Evolutionary conservation across 2,113 vertebrate genomes (phyloP), one percentile per base, ranked within the genome.

Genomic region (Tenrec ecaudatus): DNA sequence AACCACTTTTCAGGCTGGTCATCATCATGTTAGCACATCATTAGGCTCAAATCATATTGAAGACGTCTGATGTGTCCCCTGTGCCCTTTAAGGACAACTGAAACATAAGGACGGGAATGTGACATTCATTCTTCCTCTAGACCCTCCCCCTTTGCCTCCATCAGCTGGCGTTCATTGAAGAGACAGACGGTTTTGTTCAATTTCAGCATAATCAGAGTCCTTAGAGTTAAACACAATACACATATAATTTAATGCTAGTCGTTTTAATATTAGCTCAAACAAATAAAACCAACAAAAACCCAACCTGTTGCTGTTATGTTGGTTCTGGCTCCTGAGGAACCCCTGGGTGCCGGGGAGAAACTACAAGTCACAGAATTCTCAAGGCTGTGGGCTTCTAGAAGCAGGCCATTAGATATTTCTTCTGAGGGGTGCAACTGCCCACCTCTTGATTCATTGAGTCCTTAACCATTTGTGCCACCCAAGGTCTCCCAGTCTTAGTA

Each of bases 51-150:
- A 16, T 75, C 36, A 23, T 38, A 60, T 69, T 29, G 25, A 31
- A 58, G 43, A 23, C 25, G 79, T 95, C 76, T 53, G 40, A 58
- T 64, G 92, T 94, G 86, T 82, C 68, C 57, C 43, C 16, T 69
- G 36, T 31, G 33, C 19, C 47, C 40, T 86, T 47, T 69, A 76
- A 64, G 4, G 60, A 79, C 64, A 80, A 77, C 22, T 33, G 43
- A 68, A 86, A 86, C 29, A 43, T 38, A 43, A 16, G 38, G 82
- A n/a, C n/a, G n/a, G n/a, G n/a, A n/a, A n/a, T n/a, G n/a, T n/a
- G n/a, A n/a, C n/a, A n/a, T n/a, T n/a, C n/a, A n/a, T n/a, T n/a
- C n/a, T n/a, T n/a, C n/a, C n/a, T n/a, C n/a, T n/a, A n/a, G n/a
- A n/a, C n/a, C n/a, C n/a, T n/a, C n/a, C n/a, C n/a, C n/a, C n/a